Conservation (phyloP, 1,140 invertebrate species). For the Heterodera schachtii region DNA sequence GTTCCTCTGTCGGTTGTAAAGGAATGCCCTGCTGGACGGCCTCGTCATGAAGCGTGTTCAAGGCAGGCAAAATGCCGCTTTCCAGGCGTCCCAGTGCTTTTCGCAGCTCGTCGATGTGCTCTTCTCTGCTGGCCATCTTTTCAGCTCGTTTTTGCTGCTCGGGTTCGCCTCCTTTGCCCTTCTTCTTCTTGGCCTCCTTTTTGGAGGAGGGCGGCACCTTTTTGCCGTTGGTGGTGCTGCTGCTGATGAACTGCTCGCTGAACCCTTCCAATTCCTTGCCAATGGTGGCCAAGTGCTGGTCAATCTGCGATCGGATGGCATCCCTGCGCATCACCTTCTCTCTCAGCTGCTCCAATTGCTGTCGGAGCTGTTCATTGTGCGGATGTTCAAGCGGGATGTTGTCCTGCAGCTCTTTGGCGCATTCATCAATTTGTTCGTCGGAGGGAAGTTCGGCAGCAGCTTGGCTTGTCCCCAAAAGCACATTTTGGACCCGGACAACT, state of each 20-base stretch:
- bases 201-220: neutral
- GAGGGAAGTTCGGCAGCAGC: neutral
- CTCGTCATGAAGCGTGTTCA: slow-evolving; percentile 8
- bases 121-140: neutral
- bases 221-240: too few species aligned
- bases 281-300: slow-evolving; percentile 11
- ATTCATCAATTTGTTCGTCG: slow-evolving; percentile 3
- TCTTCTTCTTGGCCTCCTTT: slow-evolving; percentile 12
- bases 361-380: neutral
- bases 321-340: neutral
- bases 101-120: slow-evolving; percentile 11
- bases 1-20: neutral
- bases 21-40: slow-evolving; percentile 10
- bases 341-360: slow-evolving; percentile 8
- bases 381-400: neutral
- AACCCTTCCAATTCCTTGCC: slow-evolving; percentile 8
- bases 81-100: slow-evolving; percentile 15
- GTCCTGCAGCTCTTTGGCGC: slow-evolving; percentile 3
- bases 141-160: neutral
- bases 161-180: neutral
- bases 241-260: slow-evolving; percentile 2
- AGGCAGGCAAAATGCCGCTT: neutral
- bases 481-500: neutral
- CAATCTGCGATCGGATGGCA: neutral
- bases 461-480: neutral